Conservation (phyloP, 2,888 invertebrate genomes). For the Epsilonema sp. region DNA sequence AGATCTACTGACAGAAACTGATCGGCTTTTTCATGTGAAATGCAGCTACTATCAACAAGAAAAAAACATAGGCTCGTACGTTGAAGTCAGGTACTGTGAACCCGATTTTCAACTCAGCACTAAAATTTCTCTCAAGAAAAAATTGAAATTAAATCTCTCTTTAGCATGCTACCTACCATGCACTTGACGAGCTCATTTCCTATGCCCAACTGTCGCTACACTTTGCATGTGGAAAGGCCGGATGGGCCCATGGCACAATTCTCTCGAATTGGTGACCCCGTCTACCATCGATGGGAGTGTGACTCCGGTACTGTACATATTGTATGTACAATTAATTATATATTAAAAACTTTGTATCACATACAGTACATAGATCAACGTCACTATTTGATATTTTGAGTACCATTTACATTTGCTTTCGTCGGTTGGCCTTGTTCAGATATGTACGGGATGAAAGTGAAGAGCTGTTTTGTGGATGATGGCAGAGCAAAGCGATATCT, state of each 20-base stretch:
- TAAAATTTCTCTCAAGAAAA: too few relatives aligned
- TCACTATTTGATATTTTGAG: too few relatives aligned
- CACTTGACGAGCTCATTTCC: not conserved
- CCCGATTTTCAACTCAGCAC: too few relatives aligned
- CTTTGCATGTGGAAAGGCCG: not conserved
- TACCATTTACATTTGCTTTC: too few relatives aligned
- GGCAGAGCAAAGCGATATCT: not conserved
- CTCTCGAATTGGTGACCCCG: not conserved
- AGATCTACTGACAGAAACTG: constrained; percentile 3
- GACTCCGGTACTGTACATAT: not conserved
- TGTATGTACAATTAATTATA: not conserved
- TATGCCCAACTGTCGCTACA: constrained; percentile 1
- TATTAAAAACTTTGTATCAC: too few relatives aligned
- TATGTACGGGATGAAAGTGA: constrained; percentile 3
- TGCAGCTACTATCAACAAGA: constrained; percentile 2
- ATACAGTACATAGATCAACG: too few relatives aligned
- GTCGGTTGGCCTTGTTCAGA: constrained; percentile 1
- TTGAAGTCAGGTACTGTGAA: not conserved
- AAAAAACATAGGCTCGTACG: not conserved
- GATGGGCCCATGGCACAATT: constrained; percentile 3
- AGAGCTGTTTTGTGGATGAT: constrained; percentile 6
- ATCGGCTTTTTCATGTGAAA: constrained; percentile 4
- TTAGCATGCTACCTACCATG: constrained; percentile 1
- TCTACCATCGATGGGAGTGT: constrained; percentile 5
- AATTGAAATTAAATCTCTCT: constrained; percentile 2